Conservation (phyloP, 2,797 vertebrate genomes). For the Acanthiza pusilla region DNA sequence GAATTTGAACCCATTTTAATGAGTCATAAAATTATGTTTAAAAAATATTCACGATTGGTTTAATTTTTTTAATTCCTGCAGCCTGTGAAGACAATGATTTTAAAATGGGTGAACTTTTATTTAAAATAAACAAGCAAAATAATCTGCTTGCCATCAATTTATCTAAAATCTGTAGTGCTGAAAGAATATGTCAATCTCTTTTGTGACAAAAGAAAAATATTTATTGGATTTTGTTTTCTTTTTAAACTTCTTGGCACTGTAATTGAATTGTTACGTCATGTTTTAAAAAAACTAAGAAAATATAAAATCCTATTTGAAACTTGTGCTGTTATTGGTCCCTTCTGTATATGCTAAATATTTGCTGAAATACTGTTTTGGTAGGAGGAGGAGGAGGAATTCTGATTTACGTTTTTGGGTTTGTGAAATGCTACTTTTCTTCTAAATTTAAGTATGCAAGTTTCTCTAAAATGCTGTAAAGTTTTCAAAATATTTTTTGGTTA, state of each 20-base stretch:
- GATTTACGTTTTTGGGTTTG: background rate
- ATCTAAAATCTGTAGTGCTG: background rate
- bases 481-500: conserved; percentile 6
- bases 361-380: background rate
- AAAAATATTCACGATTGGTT: background rate
- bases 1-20: background rate
- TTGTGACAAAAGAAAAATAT: background rate
- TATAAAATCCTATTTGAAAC: background rate
- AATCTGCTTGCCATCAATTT: background rate
- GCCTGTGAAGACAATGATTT: background rate
- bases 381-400: background rate
- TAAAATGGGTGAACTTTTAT: background rate
- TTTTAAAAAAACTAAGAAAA: background rate
- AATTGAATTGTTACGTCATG: background rate
- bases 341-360: background rate
- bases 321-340: background rate
- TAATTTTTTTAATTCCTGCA: background rate
- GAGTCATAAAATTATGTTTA: background rate
- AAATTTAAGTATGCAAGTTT: background rate
- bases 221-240: background rate
- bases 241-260: background rate
- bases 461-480: conserved; percentile 31
- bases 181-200: background rate
- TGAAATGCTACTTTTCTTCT: conserved; percentile 6
- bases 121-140: background rate